Conservation (phyloP, 2,113 vertebrate genomes). For the Callipepla squamata region DNA sequence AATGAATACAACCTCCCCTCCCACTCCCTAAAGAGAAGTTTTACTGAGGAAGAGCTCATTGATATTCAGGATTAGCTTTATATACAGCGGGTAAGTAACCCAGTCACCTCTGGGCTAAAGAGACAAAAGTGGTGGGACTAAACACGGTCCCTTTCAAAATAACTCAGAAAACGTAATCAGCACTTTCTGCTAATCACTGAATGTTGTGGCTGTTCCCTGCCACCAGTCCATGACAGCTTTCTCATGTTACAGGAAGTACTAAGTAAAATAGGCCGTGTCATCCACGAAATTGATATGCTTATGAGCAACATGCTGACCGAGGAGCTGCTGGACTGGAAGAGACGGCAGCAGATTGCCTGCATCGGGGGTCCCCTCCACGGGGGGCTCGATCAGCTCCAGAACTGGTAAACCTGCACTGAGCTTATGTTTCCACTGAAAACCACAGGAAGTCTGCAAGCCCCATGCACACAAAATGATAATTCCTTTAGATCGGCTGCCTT, state of each 20-base stretch:
- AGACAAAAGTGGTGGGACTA: neutral
- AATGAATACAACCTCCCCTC: neutral
- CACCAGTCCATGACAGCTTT: neutral
- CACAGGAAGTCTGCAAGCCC: conserved; percentile 67
- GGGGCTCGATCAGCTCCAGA: conserved; percentile 93
- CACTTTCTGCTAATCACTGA: neutral
- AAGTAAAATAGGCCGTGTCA: conserved; percentile 88
- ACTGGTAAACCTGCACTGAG: conserved; percentile 82
- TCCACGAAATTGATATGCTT: conserved; percentile 89
- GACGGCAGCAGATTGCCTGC: conserved; percentile 91
- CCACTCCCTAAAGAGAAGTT: neutral
- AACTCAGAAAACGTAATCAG: neutral
- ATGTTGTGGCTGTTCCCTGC: neutral
- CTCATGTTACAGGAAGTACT: conserved; percentile 85
- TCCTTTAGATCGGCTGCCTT: neutral
- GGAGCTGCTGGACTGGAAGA: conserved; percentile 93
- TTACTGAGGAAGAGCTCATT: neutral
- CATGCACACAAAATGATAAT: neutral
- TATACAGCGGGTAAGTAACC: neutral
- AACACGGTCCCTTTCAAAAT: neutral
- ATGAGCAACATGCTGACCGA: conserved; percentile 86
- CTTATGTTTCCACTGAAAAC: conserved; percentile 66
- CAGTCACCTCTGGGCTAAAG: neutral
- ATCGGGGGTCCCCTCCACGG: conserved; percentile 92
- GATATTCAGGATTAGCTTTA: neutral